A percentile compares a stretch with the other conserved stretches of the same genome.
Evolutionary conservation across 2,888 invertebrate genomes (phyloP).

Genomic region (Philonicus albiceps): DNA sequence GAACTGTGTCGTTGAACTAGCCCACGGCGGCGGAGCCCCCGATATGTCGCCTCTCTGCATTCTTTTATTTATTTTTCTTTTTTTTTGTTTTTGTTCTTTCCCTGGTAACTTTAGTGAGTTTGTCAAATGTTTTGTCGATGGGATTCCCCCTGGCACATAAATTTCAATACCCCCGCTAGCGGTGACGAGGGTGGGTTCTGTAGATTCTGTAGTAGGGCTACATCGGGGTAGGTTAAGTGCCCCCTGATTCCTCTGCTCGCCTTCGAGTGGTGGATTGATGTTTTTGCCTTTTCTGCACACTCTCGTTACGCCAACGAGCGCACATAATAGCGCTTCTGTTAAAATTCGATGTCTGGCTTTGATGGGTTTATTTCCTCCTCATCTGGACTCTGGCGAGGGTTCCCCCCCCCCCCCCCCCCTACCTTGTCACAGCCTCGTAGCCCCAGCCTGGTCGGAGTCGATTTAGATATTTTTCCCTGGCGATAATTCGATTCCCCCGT

Average conservation of each 20-base stretch:
- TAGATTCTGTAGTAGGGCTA: not conserved
- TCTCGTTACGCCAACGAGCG: not conserved
- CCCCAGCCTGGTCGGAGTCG: not conserved
- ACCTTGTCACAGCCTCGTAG: not conserved
- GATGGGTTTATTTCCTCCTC: not conserved
- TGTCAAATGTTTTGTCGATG: conserved; percentile 35
- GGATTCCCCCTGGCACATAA: conserved; percentile 14
- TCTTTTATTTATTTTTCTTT: not conserved
- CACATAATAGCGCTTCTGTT: conserved; percentile 1
- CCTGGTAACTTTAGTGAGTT: conserved; percentile 17
- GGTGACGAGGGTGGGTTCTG: not conserved
- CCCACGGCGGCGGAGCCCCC: not conserved
- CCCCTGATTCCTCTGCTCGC: not conserved
- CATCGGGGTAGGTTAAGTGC: conserved; percentile 7
- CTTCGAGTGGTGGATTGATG: conserved; percentile 6
- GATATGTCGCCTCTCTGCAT: not conserved
- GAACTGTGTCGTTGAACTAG: conserved; percentile 14
- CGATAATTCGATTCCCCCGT: not conserved
- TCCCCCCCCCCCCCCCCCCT: not conserved
- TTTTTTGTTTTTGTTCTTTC: not conserved
- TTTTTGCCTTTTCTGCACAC: conserved; percentile 12
- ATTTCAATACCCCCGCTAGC: not conserved
- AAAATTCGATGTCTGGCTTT: conserved; percentile 9
- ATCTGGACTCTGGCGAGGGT: not conserved
- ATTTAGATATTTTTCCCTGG: not conserved